Base-by-base conservation (phyloP, 1,140 invertebrate genomes). In the Holcopasites calliopsidis region DNA sequence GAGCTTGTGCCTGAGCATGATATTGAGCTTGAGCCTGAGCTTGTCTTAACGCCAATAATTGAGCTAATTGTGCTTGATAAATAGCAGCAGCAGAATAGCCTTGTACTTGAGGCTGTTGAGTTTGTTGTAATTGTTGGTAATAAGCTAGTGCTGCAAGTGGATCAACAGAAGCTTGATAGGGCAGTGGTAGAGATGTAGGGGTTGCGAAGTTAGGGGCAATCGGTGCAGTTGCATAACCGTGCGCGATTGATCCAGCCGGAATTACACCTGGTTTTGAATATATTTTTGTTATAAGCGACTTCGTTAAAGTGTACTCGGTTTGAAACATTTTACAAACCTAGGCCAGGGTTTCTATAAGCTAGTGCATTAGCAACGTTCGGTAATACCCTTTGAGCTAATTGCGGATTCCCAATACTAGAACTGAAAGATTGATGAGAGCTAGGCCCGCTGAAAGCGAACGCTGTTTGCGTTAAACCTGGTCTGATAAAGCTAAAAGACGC, bases 361-460 rank as follows among this genome's bases (percentile, higher is more conserved):
- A 90, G 68, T 10, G 87, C 86, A n/a, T 87, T 78, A 8, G 89
- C 89, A 7, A 89, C 62, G 40, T 82, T 87, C 18, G 88, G 88
- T 2, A 80, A 57, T 13, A 89, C 88, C 64, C 50, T 87, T 54
- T 89, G 85, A 0, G 83, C 83, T n/a, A 90, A 71, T 23, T 87
- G 61, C 13, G 86, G 85, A 80, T 90, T 88, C n/a, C 89, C 88
- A 55, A 90, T 82, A 54, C 79, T 89, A 26, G 89, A 88, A 61
- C 86, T 88, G 61, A 90, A 90, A 2, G 88, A 78, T 62, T 90
- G 89, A 77, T 89, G 88, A 33, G 89, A 90, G 11, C 87, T 88
- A 1, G 89, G 89, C 1, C 89, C 89, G 49, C 82, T 86, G 57
- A 89, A 90, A 0, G 88, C 77, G 7, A 85, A 90, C 0, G 89